Percentiles rank a stretch among this genome's conserved stretches.
phyloP scores from a whole-genome alignment of 2,797 vertebrate species.

The Sebastes goodei region DNA sequence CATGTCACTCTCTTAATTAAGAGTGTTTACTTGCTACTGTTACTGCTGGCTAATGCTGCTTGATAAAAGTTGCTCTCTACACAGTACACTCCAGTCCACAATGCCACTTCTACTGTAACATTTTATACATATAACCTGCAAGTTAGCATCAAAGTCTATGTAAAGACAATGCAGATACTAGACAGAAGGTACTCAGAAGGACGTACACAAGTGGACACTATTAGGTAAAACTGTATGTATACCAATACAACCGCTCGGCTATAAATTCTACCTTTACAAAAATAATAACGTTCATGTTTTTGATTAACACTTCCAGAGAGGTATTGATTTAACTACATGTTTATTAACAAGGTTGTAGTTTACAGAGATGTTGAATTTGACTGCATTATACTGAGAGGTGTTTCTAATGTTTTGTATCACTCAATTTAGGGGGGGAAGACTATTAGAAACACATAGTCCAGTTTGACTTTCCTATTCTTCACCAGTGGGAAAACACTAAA shows the following conservation, averaged over 20 bases:
- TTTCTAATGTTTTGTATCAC: not conserved
- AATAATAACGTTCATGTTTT: not conserved
- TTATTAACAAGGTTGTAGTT: not conserved
- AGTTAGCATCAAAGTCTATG: not conserved
- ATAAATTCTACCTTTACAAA: not conserved
- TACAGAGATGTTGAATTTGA: not conserved
- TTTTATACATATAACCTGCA: not conserved
- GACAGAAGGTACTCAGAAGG: not conserved
- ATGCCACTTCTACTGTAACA: not conserved
- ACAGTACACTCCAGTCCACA: not conserved
- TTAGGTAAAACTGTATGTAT: not conserved
- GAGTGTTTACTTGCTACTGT: too few relatives aligned
- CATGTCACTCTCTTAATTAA: not conserved
- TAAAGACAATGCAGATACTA: not conserved
- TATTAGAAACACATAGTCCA: not conserved
- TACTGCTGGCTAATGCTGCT: not conserved
- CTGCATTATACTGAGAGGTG: not conserved
- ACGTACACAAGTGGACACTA: not conserved
- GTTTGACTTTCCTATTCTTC: not conserved
- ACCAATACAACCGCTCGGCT: not conserved
- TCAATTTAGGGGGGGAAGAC: not conserved
- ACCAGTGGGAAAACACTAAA: not conserved
- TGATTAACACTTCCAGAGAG: not conserved
- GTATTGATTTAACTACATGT: too few relatives aligned
- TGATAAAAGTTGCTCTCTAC: not conserved